Evolutionary conservation across 2,797 vertebrate species (phyloP), one percentile per base, ranked within the genome.

Genomic region (Dipus sagitta): DNA sequence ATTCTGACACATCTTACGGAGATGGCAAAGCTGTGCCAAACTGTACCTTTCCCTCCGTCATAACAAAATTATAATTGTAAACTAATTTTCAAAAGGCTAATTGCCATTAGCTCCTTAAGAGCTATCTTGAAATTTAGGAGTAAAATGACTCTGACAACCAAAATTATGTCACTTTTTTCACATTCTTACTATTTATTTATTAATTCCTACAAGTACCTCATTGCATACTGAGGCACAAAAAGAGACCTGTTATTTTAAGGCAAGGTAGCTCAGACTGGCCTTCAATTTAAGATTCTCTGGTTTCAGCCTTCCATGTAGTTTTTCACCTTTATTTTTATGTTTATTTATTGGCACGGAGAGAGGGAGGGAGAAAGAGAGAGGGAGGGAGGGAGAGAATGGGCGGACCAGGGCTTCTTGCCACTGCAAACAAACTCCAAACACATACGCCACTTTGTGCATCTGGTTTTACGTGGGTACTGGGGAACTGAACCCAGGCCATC

Each of bases 201-300:
- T 90, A 80, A 67, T 14, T 81, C 52, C 42, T 23, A 1, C 18
- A 83, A 92, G 21, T 32, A 83, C n/a, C 70, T 74, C 58, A 68
- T 2, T n/a, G 15, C 54, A 94, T 75, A 88, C n/a, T 65, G 76
- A 94, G 88, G 89, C 88, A 94, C 68, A 93, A 82, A 91, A 81
- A 74, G 26, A 80, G 21, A 10, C 47, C 2, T 34, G 58, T 28
- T 58, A 70, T 87, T 34, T 30, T 30, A 42, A 80, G 64, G 28
- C 54, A 75, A 28, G 58, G 24, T 65, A 87, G 2, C 14, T 18
- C 60, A 87, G 21, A 23, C 12, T 88, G 42, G n/a, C 47, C 47
- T 58, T 78, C n/a, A 78, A 78, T 18, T 38, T 8, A 9, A 34
- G 12, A 79, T 30, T 79, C 26, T 58, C 60, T 14, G 58, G 47